Conservation (phyloP, 2,797 vertebrate species). For the Odontamblyopus rebecca region DNA sequence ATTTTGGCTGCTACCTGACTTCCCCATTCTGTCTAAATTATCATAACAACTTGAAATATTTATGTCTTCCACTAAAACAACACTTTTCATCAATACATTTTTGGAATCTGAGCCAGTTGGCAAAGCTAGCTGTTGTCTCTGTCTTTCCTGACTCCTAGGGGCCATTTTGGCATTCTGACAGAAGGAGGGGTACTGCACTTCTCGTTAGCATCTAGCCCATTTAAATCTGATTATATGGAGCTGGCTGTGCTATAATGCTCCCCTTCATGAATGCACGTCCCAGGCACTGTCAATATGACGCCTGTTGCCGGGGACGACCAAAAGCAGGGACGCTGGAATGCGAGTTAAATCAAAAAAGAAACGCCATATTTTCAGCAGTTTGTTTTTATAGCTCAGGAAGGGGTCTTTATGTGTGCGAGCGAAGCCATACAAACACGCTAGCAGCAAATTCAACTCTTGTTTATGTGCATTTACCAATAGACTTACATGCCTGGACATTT, state of each 20-base stretch:
- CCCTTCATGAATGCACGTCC: constrained; percentile 67
- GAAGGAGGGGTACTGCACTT: constrained; percentile 41
- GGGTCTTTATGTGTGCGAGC: constrained; percentile 34
- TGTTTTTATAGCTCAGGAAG: constrained; percentile 69
- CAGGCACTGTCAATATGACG: constrained; percentile 69
- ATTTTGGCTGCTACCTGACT: constrained; percentile 26
- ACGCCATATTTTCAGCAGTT: constrained; percentile 74
- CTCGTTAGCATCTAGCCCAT: constrained; percentile 64
- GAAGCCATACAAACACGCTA: constrained; percentile 34
- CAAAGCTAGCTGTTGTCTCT: constrained; percentile 44
- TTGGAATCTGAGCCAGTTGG: constrained; percentile 8
- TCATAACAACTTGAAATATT: constrained; percentile 17
- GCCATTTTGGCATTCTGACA: constrained; percentile 34
- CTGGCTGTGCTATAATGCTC: constrained; percentile 70
- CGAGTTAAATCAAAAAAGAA: constrained; percentile 73
- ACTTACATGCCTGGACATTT: background rate
- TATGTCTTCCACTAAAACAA: constrained; percentile 22
- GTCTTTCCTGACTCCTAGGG: constrained; percentile 60
- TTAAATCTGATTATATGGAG: constrained; percentile 68
- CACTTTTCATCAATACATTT: constrained; percentile 10
- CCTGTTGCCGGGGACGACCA: constrained; percentile 67
- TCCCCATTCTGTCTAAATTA: constrained; percentile 7
- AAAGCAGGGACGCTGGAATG: constrained; percentile 67
- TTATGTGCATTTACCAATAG: constrained; percentile 7
- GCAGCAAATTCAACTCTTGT: constrained; percentile 15